Percentiles rank a stretch among this genome's conserved stretches.
These are phyloP conservation scores for Fistularia commersonii DNA, from an alignment of 2,797 vertebrate species.

Conservation along the genomic window DNA sequence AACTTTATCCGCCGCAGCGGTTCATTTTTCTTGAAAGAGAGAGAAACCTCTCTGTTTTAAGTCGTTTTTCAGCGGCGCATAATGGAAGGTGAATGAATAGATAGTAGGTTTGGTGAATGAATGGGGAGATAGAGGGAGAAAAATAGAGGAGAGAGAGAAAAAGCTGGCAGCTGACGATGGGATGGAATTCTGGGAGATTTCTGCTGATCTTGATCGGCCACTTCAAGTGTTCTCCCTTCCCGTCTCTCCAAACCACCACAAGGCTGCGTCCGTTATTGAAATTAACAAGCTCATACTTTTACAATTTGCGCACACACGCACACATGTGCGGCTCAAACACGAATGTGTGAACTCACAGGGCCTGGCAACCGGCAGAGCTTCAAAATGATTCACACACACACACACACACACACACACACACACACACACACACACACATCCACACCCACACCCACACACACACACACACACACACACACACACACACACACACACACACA, in stretches of 20 bases:
- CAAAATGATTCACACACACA: slow-evolving; percentile 16
- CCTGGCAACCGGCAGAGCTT: slow-evolving; percentile 10
- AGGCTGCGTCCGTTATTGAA: slow-evolving; percentile 72
- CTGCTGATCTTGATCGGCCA: slow-evolving; percentile 70
- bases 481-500: slow-evolving; percentile 8
- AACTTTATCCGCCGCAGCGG: slow-evolving; percentile 48
- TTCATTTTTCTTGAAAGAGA: slow-evolving; percentile 30
- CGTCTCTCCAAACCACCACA: slow-evolving; percentile 77
- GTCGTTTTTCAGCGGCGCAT: background rate
- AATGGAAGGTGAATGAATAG: slow-evolving; percentile 54
- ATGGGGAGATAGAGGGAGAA: slow-evolving; percentile 29
- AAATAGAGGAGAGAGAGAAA: slow-evolving; percentile 38
- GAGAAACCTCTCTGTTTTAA: slow-evolving; percentile 7
- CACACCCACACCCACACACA: background rate
- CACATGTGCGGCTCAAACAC: slow-evolving; percentile 36
- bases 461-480: slow-evolving; percentile 7
- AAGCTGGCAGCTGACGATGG: slow-evolving; percentile 50
- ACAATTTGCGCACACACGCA: slow-evolving; percentile 72
- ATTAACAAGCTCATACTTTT: slow-evolving; percentile 82
- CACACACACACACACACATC: slow-evolving; percentile 4
- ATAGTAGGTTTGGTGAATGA: slow-evolving; percentile 56
- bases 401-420: slow-evolving; percentile 1
- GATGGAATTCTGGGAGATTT: slow-evolving; percentile 71
- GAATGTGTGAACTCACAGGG: slow-evolving; percentile 46
- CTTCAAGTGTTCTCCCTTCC: slow-evolving; percentile 70